Percentiles rank a stretch among this genome's conserved stretches.
phyloP scores from a whole-genome alignment of 2,888 invertebrate species.

The Crepidodera aurea region DNA sequence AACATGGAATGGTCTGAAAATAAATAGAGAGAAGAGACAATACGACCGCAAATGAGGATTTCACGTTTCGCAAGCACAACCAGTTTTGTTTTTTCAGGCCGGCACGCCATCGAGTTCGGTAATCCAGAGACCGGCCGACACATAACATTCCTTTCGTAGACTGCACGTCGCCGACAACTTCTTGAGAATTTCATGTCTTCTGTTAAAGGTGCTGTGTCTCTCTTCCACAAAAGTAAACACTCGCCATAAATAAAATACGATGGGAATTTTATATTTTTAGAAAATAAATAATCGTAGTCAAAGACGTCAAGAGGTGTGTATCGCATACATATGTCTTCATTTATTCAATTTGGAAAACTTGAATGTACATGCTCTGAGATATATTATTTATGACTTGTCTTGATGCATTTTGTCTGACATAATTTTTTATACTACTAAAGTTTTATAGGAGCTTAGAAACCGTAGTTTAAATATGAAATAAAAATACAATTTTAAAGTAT shows the following conservation, averaged over 20 bases:
- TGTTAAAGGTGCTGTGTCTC: conserved; percentile 3
- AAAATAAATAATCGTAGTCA: conserved; percentile 1
- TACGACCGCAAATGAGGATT: conserved; percentile 20
- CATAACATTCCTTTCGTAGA: conserved; percentile 41
- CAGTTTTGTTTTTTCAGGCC: conserved; percentile 35
- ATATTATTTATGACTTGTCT: no score
- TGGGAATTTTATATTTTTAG: conserved; percentile 22
- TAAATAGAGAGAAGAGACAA: not conserved
- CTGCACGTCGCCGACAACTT: conserved; percentile 40
- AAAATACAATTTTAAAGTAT: no score
- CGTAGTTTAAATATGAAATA: no score
- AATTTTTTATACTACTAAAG: no score
- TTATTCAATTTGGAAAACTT: not conserved
- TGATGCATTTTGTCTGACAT: no score
- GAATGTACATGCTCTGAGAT: no score
- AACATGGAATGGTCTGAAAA: conserved; percentile 6
- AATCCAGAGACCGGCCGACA: conserved; percentile 17
- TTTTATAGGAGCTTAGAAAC: no score
- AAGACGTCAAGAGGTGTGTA: not conserved
- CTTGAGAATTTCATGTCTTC: conserved; percentile 22
- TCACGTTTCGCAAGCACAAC: conserved; percentile 19
- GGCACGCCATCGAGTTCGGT: conserved; percentile 5
- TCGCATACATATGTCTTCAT: not conserved
- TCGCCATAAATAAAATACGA: not conserved
- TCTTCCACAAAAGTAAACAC: conserved; percentile 4